phyloP scores from a whole-genome alignment of 1,140 invertebrate genomes.

The Ceratina calcarata region DNA sequence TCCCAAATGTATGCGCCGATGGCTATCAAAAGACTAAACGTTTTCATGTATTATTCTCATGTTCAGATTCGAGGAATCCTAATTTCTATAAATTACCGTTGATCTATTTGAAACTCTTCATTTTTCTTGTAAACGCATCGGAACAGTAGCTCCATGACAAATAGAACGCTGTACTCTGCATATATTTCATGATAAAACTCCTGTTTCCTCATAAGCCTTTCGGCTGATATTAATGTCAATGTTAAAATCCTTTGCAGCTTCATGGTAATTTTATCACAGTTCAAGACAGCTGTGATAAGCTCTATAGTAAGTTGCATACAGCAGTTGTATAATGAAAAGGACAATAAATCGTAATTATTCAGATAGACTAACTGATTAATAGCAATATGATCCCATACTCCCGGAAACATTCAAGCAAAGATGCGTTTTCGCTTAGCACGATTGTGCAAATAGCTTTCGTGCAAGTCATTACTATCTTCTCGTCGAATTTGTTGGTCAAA shows the following conservation, averaged over 20 bases:
- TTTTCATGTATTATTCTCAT: neutral
- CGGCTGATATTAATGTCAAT: conserved; percentile 53
- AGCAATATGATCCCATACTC: conserved; percentile 35
- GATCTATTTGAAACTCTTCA: conserved; percentile 66
- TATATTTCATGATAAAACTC: conserved; percentile 37
- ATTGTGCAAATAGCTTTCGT: conserved; percentile 64
- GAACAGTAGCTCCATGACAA: conserved; percentile 53
- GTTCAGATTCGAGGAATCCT: neutral
- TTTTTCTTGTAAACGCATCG: conserved; percentile 53
- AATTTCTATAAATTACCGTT: conserved; percentile 58
- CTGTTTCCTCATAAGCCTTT: conserved; percentile 56
- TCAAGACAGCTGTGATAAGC: conserved; percentile 53
- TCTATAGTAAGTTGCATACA: conserved; percentile 50
- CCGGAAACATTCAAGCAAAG: conserved; percentile 57
- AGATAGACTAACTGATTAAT: conserved; percentile 58
- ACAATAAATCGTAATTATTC: neutral
- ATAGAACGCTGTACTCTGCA: conserved; percentile 47
- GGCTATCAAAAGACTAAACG: conserved; percentile 64
- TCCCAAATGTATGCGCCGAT: conserved; percentile 69
- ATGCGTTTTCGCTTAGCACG: conserved; percentile 20
- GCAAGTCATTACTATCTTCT: conserved; percentile 34
- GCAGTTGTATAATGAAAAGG: neutral
- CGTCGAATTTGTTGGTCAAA: conserved; percentile 50
- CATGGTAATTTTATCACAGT: conserved; percentile 50
- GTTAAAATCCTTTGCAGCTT: conserved; percentile 64